Evolutionary conservation across 1,140 invertebrate genomes (phyloP).

Genomic region (Cotesia typhae): DNA sequence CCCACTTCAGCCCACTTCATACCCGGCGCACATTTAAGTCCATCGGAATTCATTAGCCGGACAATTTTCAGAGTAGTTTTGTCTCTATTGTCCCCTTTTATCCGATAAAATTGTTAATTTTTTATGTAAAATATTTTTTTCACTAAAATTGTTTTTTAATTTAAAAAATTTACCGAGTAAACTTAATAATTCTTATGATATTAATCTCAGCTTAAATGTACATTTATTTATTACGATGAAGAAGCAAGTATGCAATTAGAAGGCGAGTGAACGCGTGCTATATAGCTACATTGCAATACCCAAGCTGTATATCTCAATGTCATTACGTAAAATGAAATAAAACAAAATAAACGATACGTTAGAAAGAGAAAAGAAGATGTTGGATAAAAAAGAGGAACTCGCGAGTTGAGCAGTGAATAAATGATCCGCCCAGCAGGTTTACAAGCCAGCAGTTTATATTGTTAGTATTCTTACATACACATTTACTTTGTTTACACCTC

Average conservation of each 20-base stretch:
- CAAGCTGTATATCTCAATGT: slow-evolving; percentile 12
- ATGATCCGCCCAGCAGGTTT: slow-evolving; percentile 4
- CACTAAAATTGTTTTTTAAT: not conserved
- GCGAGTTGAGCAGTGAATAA: not conserved
- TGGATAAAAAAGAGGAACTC: too few relatives aligned
- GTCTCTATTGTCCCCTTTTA: slow-evolving; percentile 21
- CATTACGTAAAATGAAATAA: slow-evolving; percentile 6
- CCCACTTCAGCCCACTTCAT: not conserved
- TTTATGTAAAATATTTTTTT: not conserved
- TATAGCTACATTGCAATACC: slow-evolving; percentile 2
- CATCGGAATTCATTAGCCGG: slow-evolving; percentile 54
- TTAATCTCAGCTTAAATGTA: slow-evolving; percentile 5
- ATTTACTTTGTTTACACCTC: slow-evolving; percentile 21
- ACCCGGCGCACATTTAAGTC: slow-evolving; percentile 21
- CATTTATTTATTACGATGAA: not conserved
- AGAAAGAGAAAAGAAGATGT: too few relatives aligned
- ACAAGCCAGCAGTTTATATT: slow-evolving; percentile 1
- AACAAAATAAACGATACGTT: too few relatives aligned
- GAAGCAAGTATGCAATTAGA: slow-evolving; percentile 23
- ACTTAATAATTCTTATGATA: not conserved
- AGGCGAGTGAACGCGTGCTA: slow-evolving; percentile 4
- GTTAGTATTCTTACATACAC: not conserved
- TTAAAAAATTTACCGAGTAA: too few relatives aligned
- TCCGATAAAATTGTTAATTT: not conserved
- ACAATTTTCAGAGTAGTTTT: slow-evolving; percentile 1